Conservation (phyloP, 2,797 vertebrate genomes). For the Amazona ochrocephala region DNA sequence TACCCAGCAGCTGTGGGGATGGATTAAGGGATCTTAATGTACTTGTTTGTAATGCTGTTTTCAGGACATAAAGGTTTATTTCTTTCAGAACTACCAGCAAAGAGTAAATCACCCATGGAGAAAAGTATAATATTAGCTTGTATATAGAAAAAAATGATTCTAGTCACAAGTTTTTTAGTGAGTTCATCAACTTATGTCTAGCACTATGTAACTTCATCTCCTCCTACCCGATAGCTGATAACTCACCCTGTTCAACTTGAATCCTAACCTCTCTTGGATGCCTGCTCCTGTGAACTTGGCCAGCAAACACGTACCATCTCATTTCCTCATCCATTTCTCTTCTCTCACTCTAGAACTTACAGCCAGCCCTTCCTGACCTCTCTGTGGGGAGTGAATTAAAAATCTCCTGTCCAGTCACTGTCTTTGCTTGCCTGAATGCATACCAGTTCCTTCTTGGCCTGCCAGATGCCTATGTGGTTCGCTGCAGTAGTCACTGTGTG, state of each 20-base stretch:
- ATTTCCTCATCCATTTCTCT: neutral
- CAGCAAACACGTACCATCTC: neutral
- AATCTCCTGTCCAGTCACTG: neutral
- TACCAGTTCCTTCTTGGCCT: neutral
- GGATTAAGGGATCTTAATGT: neutral
- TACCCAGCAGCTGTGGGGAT: fast-evolving
- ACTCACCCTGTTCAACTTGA: neutral
- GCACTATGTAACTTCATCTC: neutral
- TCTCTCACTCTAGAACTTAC: neutral
- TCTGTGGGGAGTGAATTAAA: neutral
- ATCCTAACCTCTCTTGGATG: neutral
- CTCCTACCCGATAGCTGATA: neutral
- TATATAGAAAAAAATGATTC: neutral
- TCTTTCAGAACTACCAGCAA: neutral
- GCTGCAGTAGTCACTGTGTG: neutral
- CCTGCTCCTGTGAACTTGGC: neutral
- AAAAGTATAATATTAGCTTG: neutral
- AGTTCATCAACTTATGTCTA: neutral
- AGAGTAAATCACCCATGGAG: neutral
- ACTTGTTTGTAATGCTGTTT: neutral
- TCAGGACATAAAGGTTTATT: neutral
- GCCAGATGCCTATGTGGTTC: fast-evolving
- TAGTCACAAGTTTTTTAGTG: neutral
- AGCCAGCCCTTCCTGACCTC: neutral
- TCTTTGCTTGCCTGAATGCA: neutral